Conservation (phyloP, 1,140 invertebrate species). For the Calliopsis andreniformis region DNA sequence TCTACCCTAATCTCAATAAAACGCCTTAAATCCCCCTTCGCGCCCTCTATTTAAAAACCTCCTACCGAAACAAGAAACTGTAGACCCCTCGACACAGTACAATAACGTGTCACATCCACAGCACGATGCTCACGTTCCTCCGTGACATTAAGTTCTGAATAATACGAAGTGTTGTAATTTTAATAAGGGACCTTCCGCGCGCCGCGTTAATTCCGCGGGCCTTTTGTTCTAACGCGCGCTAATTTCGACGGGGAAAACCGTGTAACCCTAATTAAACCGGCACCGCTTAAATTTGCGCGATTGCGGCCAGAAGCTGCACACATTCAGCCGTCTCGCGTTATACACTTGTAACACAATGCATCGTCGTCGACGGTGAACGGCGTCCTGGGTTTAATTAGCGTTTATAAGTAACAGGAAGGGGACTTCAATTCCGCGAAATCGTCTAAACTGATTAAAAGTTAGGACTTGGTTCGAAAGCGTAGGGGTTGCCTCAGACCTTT, state of each 20-base stretch:
- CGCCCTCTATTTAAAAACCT: too few species aligned
- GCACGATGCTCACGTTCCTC: background rate
- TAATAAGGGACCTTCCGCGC: conserved; percentile 13
- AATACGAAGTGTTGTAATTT: conserved; percentile 35
- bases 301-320: conserved; percentile 28
- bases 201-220: background rate
- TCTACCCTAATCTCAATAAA: too few species aligned
- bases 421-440: conserved; percentile 56
- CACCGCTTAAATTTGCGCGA: conserved; percentile 39
- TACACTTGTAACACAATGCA: conserved; percentile 36
- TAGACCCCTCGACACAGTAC: background rate
- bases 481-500: background rate
- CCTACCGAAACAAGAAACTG: too few species aligned
- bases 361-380: conserved; percentile 26
- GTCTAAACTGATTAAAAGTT: conserved; percentile 65
- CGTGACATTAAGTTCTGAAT: background rate
- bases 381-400: conserved; percentile 62
- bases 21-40: too few species aligned
- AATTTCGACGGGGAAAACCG: conserved; percentile 36
- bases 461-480: conserved; percentile 33
- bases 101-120: background rate
- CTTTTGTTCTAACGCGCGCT: conserved; percentile 20
- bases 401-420: conserved; percentile 38
- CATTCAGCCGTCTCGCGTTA: conserved; percentile 22
- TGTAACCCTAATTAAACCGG: conserved; percentile 48